These are phyloP conservation scores for Polietes domitor DNA, from an alignment of 2,888 invertebrate species.

Conservation along the genomic window DNA sequence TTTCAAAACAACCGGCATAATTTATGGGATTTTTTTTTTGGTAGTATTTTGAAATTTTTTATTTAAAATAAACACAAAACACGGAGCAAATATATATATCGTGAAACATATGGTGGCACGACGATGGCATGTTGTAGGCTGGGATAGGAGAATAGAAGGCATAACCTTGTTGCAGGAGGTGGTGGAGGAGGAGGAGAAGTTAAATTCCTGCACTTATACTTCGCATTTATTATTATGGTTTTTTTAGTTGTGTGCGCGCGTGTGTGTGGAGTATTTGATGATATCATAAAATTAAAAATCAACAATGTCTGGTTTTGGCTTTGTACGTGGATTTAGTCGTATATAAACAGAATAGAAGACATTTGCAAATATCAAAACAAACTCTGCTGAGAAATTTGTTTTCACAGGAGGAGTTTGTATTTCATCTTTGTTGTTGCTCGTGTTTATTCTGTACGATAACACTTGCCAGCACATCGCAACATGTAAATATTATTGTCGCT, in stretches of 20 bases:
- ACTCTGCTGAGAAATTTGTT: background rate
- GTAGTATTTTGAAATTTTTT: background rate
- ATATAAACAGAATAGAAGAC: background rate
- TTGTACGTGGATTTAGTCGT: background rate
- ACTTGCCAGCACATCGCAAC: background rate
- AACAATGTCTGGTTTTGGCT: slow-evolving; percentile 64
- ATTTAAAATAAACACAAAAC: background rate
- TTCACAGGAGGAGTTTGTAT: background rate
- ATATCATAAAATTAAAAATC: slow-evolving; percentile 69
- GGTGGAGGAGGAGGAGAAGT: background rate
- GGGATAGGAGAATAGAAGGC: background rate
- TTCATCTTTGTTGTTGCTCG: background rate
- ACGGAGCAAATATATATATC: background rate
- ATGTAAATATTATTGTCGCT: background rate
- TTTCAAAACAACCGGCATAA: slow-evolving; percentile 8
- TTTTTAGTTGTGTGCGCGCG: background rate
- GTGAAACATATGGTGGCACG: slow-evolving; percentile 5
- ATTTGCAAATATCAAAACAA: background rate
- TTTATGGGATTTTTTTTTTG: slow-evolving; percentile 44
- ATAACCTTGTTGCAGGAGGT: background rate
- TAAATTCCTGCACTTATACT: background rate
- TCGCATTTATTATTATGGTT: background rate
- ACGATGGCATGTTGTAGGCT: background rate
- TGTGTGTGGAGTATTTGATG: slow-evolving; percentile 44
- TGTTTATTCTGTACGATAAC: background rate